Conservation (phyloP, 2,888 invertebrate species). For the Clitarchus hookeri region DNA sequence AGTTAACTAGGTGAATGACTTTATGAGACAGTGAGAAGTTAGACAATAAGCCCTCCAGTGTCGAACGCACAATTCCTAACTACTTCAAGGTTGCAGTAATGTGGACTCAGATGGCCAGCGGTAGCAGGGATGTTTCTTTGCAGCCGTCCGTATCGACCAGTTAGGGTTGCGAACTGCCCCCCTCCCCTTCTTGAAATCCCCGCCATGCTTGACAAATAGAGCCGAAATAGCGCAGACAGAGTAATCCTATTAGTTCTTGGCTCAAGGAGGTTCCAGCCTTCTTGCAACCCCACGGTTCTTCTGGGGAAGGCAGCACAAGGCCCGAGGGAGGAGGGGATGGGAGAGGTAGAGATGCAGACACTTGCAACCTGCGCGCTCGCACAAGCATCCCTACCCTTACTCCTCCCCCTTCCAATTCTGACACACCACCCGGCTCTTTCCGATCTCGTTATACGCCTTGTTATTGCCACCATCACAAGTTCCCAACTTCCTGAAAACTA, state of each 20-base stretch:
- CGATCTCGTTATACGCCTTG: neutral
- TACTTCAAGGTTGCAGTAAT: neutral
- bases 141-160: neutral
- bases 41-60: too few species aligned
- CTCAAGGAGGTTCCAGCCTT: neutral
- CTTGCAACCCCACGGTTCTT: neutral
- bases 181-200: too few species aligned
- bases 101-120: neutral
- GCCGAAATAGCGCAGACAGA: constrained; percentile 6
- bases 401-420: neutral
- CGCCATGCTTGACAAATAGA: constrained; percentile 9
- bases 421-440: neutral
- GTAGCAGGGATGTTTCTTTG: neutral
- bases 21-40: too few species aligned
- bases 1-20: too few species aligned
- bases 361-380: neutral
- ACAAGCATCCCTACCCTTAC: neutral
- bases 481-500: neutral
- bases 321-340: neutral
- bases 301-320: neutral
- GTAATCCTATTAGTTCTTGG: constrained; percentile 4
- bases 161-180: neutral
- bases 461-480: constrained; percentile 14
- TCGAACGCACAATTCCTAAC: too few species aligned
- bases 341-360: neutral